Percentiles rank a stretch among this genome's conserved stretches.
phyloP scores from a whole-genome alignment of 35 echinoderm and acorn worm genomes.

The Hemicentrotus pulcherrimus region DNA sequence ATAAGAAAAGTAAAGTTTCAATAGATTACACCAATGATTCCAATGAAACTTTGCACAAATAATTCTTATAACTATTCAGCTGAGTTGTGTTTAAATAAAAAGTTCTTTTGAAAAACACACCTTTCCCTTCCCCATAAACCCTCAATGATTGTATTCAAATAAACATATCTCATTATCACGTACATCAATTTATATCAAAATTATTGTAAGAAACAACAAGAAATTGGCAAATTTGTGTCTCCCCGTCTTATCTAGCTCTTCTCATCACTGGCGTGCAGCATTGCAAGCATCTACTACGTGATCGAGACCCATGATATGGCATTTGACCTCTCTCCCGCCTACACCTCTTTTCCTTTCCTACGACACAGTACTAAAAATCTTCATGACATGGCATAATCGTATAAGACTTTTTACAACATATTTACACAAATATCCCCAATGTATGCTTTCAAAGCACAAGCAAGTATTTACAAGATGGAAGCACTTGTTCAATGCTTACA shows the following conservation, averaged over 20 bases:
- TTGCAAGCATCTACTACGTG: background rate
- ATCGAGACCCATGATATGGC: background rate
- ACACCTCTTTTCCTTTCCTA: background rate
- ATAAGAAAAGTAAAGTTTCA: no score
- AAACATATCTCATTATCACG: background rate
- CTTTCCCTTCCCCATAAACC: background rate
- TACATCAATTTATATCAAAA: background rate
- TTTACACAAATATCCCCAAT: conserved; percentile 11
- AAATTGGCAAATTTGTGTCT: background rate
- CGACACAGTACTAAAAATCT: background rate
- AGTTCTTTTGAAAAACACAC: background rate
- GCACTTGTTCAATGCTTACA: conserved; percentile 38
- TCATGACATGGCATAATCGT: background rate
- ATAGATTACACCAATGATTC: no score
- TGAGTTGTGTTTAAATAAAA: background rate
- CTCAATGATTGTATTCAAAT: background rate
- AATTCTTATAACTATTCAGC: background rate
- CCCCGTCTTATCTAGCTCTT: background rate
- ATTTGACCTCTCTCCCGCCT: background rate
- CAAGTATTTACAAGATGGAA: conserved; percentile 14
- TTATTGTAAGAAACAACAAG: background rate
- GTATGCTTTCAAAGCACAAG: conserved; percentile 19
- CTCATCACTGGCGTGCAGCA: background rate
- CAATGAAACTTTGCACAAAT: background rate
- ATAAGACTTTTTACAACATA: conserved; percentile 32